A percentile compares a stretch with the other conserved stretches of the same genome.
Conservation (phyloP, 2,797 vertebrate species). For the Protosalanx chinensis region DNA sequence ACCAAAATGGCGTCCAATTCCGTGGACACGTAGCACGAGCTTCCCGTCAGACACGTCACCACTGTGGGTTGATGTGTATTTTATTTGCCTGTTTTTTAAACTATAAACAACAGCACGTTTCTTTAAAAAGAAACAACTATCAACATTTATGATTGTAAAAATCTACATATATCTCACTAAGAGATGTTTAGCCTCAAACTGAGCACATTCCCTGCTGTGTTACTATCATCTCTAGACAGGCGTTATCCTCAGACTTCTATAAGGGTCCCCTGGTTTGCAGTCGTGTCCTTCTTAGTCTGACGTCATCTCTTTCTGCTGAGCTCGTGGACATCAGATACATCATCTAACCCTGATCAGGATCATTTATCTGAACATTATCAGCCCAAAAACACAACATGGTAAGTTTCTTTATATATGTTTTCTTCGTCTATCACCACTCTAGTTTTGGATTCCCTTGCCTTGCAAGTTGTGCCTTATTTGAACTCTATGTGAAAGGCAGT, state of each 20-base stretch:
- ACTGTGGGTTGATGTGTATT: not conserved
- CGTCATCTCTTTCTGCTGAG: conserved; percentile 61
- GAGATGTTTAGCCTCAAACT: not conserved
- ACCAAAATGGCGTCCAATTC: conserved; percentile 68
- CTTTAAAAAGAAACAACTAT: fast-evolving
- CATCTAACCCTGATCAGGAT: not conserved
- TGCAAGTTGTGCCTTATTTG: not conserved
- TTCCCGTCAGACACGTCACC: conserved; percentile 64
- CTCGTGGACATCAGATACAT: conserved; percentile 34
- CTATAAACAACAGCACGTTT: not conserved
- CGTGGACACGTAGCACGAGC: not conserved
- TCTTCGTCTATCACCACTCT: not conserved
- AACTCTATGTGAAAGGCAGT: conserved; percentile 32
- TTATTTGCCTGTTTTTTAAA: conserved; percentile 40
- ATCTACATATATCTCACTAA: fast-evolving
- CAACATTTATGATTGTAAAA: fast-evolving
- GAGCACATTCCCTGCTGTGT: not conserved
- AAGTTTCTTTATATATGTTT: conserved; percentile 25
- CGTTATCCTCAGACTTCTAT: conserved; percentile 32
- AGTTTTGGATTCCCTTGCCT: not conserved
- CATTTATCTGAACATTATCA: conserved; percentile 27
- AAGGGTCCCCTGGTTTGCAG: conserved; percentile 64
- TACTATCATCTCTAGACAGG: conserved; percentile 46
- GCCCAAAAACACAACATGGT: conserved; percentile 60
- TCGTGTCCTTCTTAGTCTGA: conserved; percentile 76